Evolutionary conservation across 1,140 invertebrate genomes (phyloP).

Genomic region (Zaprionus gabonicus): DNA sequence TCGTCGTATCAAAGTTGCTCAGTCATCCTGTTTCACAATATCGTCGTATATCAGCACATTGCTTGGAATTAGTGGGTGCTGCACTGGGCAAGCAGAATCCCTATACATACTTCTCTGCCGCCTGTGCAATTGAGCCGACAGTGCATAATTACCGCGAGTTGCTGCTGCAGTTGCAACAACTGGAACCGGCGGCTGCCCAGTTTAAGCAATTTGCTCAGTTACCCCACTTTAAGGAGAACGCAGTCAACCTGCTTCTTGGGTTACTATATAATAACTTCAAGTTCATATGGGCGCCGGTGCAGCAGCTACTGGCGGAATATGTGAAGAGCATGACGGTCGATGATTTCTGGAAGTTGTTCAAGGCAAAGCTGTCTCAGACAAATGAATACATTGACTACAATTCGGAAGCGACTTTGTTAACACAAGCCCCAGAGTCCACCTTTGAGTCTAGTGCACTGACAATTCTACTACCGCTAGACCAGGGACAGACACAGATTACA

Average conservation of each 20-base stretch:
- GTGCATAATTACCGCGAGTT: conserved; percentile 92
- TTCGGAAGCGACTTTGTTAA: conserved; percentile 12
- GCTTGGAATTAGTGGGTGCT: conserved; percentile 50
- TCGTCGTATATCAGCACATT: conserved; percentile 68
- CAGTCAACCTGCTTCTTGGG: conserved; percentile 92
- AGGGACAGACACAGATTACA: conserved; percentile 13
- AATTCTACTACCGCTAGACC: conserved; percentile 37
- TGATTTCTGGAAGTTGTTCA: conserved; percentile 92
- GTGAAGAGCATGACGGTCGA: conserved; percentile 87
- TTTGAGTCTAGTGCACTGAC: conserved; percentile 48
- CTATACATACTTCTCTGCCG: conserved; percentile 89
- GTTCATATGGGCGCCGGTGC: conserved; percentile 93
- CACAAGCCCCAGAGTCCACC: neutral
- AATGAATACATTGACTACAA: conserved; percentile 72
- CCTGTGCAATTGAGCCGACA: conserved; percentile 88
- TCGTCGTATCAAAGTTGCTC: conserved; percentile 33
- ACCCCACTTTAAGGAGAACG: conserved; percentile 86
- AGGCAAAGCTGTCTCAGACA: conserved; percentile 86
- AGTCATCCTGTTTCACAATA: conserved; percentile 45
- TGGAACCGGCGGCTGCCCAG: conserved; percentile 87
- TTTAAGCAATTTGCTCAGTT: conserved; percentile 86
- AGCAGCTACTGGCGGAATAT: conserved; percentile 90
- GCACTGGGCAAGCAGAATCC: conserved; percentile 45
- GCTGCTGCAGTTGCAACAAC: conserved; percentile 89
- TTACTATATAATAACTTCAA: conserved; percentile 94